Evolutionary conservation across 2,888 invertebrate species (phyloP).

Genomic region (Limnephilus marmoratus): DNA sequence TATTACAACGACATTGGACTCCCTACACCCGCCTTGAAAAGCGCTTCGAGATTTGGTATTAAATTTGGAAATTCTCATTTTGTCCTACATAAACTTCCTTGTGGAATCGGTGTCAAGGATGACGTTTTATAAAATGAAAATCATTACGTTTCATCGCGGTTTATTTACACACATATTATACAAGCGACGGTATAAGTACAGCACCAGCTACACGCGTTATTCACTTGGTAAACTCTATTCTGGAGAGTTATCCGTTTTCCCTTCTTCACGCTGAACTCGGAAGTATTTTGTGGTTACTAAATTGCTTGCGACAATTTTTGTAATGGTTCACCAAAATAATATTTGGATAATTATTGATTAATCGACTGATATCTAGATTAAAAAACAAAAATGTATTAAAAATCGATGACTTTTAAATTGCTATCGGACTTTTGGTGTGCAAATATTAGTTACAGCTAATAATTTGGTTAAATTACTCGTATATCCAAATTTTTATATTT

Average conservation of each 20-base stretch:
- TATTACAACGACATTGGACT: conserved; percentile 24
- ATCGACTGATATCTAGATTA: neutral
- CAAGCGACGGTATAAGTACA: neutral
- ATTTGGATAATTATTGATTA: neutral
- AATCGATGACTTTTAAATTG: neutral
- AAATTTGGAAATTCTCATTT: conserved; percentile 44
- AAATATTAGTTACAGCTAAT: neutral
- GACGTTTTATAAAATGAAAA: neutral
- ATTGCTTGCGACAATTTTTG: neutral
- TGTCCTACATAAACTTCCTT: conserved; percentile 29
- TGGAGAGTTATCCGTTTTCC: neutral
- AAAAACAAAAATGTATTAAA: no score
- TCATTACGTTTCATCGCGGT: neutral
- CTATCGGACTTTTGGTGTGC: neutral
- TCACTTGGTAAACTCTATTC: neutral
- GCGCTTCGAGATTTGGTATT: neutral
- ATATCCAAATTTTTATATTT: neutral
- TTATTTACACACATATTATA: neutral
- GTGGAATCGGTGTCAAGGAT: conserved; percentile 42
- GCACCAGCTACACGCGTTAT: neutral
- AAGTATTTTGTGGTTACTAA: neutral
- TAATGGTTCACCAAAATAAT: neutral
- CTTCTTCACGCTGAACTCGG: neutral
- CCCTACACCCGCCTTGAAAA: conserved; percentile 26
- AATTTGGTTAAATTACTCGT: neutral